Conservation (phyloP, 1,140 invertebrate species). For the Agrilus planipennis region DNA sequence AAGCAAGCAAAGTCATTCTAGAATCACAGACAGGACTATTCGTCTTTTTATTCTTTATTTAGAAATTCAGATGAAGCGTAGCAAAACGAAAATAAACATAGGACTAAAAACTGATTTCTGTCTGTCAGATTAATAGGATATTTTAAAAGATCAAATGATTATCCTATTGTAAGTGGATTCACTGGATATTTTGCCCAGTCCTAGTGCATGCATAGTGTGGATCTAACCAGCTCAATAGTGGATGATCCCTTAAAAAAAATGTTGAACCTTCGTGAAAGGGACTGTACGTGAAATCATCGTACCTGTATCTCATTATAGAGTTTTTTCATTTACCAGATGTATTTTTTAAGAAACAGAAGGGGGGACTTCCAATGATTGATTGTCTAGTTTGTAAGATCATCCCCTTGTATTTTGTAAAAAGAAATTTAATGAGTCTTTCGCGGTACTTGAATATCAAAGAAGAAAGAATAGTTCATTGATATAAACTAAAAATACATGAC, state of each 20-base stretch:
- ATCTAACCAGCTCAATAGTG: conserved; percentile 26
- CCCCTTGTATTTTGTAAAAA: neutral
- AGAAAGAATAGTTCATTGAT: neutral
- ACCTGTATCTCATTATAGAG: neutral
- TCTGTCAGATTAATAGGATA: neutral
- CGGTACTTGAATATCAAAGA: no score
- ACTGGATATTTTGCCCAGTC: conserved; percentile 19
- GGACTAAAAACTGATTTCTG: neutral
- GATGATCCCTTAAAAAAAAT: conserved; percentile 27
- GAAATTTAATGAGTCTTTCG: neutral
- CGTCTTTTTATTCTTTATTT: no score
- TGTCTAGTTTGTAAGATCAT: conserved; percentile 2
- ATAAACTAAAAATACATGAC: neutral
- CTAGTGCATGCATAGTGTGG: conserved; percentile 19
- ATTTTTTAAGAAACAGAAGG: conserved; percentile 1
- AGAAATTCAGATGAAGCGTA: no score
- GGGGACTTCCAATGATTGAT: neutral
- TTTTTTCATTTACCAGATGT: conserved; percentile 5
- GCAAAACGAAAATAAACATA: no score
- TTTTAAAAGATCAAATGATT: neutral
- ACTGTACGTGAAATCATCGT: conserved; percentile 4
- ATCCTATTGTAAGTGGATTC: neutral
- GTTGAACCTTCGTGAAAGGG: conserved; percentile 15
- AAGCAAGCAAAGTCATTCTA: no score
- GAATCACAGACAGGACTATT: no score